Evolutionary conservation across 2,113 vertebrate genomes (phyloP).

Genomic region (Dasyornis broadbenti): DNA sequence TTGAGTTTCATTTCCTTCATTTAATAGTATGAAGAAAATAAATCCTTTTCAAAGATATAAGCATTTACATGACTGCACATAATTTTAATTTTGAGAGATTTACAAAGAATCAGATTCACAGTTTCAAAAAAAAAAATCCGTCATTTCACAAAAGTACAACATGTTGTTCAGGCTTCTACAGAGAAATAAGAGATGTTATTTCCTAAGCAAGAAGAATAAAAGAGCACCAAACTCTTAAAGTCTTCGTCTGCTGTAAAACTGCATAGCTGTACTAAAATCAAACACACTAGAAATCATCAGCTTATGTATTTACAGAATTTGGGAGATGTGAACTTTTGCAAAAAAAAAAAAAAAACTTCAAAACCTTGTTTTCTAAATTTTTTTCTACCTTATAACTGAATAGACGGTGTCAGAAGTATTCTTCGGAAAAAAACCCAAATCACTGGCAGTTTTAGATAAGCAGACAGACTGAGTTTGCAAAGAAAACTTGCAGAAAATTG

Average conservation of each 20-base stretch:
- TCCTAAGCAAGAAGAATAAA: background rate
- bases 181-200: background rate
- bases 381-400: background rate
- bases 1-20: background rate
- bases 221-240: background rate
- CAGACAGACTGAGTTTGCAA: background rate
- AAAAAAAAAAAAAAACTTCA: background rate
- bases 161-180: background rate
- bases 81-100: constrained; percentile 28
- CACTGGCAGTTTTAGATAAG: background rate
- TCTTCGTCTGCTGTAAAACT: background rate
- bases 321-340: background rate
- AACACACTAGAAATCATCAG: background rate
- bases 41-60: background rate
- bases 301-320: background rate
- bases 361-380: background rate
- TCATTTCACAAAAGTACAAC: background rate
- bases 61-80: background rate
- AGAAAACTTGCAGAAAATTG: background rate
- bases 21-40: background rate
- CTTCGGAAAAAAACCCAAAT: background rate
- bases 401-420: background rate
- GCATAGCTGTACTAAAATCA: background rate
- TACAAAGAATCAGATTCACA: background rate
- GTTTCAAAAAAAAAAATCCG: background rate